Conservation (phyloP, 2,888 invertebrate genomes). For the Diarsia mendica region DNA sequence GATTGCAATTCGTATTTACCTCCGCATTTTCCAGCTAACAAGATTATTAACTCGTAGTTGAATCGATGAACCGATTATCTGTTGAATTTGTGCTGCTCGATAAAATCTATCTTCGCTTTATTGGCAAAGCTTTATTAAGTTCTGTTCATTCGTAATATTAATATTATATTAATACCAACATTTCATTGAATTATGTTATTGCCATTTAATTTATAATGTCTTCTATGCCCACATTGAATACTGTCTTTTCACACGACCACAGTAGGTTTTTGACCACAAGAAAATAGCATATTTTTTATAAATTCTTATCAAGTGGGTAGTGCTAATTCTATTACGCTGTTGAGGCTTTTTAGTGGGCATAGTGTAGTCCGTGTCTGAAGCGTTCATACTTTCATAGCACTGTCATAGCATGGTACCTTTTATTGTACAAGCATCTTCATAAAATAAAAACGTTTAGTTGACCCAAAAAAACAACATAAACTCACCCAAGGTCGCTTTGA, state of each 20-base stretch:
- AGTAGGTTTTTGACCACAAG: background rate
- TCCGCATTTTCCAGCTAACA: constrained; percentile 17
- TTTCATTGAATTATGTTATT: constrained; percentile 5
- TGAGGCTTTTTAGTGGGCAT: background rate
- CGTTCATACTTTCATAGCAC: background rate
- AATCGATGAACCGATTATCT: constrained; percentile 13
- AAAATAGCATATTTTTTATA: background rate
- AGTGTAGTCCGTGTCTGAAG: background rate
- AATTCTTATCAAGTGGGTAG: background rate
- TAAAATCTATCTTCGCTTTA: background rate
- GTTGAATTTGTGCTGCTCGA: constrained; percentile 18
- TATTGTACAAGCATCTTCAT: constrained; percentile 17
- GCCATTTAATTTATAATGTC: background rate
- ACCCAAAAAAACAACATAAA: constrained; percentile 48
- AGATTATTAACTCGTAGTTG: constrained; percentile 26
- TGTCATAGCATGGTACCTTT: background rate
- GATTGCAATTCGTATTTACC: constrained; percentile 20
- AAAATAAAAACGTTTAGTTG: constrained; percentile 27
- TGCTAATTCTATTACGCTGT: background rate
- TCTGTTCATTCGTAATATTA: background rate
- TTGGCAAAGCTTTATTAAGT: constrained; percentile 3
- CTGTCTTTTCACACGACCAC: background rate
- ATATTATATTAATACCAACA: too few species aligned
- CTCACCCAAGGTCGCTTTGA: constrained; percentile 39
- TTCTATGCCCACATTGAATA: background rate